Evolutionary conservation across 1,140 invertebrate species (phyloP), one percentile per base, ranked within the genome.

Genomic region (Listronotus oregonensis): DNA sequence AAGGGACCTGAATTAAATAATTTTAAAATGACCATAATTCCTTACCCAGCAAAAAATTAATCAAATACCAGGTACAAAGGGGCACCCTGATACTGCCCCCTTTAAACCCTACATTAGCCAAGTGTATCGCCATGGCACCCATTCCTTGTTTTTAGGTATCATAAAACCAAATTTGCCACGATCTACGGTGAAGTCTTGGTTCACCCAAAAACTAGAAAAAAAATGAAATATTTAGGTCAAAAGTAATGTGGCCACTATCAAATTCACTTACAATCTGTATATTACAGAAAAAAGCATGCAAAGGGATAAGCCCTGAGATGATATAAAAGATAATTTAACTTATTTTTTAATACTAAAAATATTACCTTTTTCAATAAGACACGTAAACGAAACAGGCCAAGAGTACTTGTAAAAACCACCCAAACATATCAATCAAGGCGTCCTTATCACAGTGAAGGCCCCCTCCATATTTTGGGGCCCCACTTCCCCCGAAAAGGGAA

Each of bases 31-130:
- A n/a, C n/a, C n/a, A n/a, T n/a, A n/a, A n/a, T n/a, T n/a, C n/a
- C 21, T 27, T 32, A 65, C 63, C 63, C 69, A 92, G 77, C 71
- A 93, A 81, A 73, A n/a, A 93, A 78, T 90, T 92, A 1, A 92
- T 88, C 68, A 93, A 87, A 76, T 92, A 92, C 90, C 90, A 92
- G 49, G 90, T 92, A 77, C 90, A 92, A n/a, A 18, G 90, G 89
- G 79, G 90, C 89, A 31, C 90, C 90, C 69, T 84, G 84, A 70
- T 91, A 89, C 71, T 87, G 84, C 63, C 88, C 86, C 55, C 90
- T 89, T 12, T n/a, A n/a, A 92, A 79, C 82, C 89, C 89, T 8
- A 92, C 85, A 82, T 92, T 92, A 31, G 88, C 87, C 76, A 90
- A 85, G 80, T 92, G 90, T 69, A 92, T 90, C 39, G 91, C 87